These are phyloP conservation scores for Notolabrus celidotus DNA, from an alignment of 2,797 vertebrate species.

Conservation along the genomic window DNA sequence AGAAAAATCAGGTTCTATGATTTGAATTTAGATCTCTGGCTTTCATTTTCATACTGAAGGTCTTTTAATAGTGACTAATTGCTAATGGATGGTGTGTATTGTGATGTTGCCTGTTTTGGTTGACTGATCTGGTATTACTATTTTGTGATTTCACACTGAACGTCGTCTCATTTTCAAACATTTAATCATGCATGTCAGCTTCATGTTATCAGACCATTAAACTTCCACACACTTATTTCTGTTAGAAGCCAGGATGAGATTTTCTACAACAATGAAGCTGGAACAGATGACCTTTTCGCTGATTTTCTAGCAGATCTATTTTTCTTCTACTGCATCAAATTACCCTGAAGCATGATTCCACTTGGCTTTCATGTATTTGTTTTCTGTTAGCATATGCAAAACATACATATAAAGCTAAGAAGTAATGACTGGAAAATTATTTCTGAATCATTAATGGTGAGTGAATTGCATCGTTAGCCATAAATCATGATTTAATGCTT, in stretches of 20 bases:
- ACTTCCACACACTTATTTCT: background rate
- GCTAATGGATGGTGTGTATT: background rate
- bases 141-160: background rate
- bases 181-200: background rate
- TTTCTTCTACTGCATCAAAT: background rate
- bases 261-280: background rate
- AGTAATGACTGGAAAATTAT: conserved; percentile 27
- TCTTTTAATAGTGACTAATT: background rate
- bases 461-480: conserved; percentile 25
- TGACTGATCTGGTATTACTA: conserved; percentile 21
- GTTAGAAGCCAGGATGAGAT: background rate
- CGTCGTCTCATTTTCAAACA: background rate
- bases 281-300: background rate
- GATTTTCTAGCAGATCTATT: background rate
- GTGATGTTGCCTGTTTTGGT: conserved; percentile 2
- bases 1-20: too few species aligned
- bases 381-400: conserved; percentile 7
- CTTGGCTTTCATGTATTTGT: conserved; percentile 6
- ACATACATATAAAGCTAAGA: conserved; percentile 9
- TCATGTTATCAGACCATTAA: background rate
- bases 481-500: conserved; percentile 32
- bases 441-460: conserved; percentile 32
- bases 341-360: background rate
- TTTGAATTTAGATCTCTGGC: background rate
- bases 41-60: too few species aligned